These are phyloP conservation scores for Chlorodrepanis virens DNA, from an alignment of 2,113 vertebrate species.

Conservation along the genomic window DNA sequence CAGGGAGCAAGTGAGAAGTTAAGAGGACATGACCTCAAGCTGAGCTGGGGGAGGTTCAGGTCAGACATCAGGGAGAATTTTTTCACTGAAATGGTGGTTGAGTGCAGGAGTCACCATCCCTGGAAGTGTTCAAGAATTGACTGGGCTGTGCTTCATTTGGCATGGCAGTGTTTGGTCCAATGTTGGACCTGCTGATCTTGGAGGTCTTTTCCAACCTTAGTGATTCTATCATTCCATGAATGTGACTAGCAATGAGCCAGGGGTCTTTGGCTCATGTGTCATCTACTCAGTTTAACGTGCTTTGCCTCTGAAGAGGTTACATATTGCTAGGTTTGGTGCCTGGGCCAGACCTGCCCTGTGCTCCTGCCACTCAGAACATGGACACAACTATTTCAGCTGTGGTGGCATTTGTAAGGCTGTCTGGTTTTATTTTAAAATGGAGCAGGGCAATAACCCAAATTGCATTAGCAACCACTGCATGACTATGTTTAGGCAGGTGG, in stretches of 20 bases:
- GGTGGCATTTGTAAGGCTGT: neutral
- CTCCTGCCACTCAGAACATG: neutral
- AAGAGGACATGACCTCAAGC: neutral
- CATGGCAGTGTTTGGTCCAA: neutral
- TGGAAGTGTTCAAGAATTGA: neutral
- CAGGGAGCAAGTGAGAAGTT: too few species aligned
- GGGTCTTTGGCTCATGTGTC: neutral
- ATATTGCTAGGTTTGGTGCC: neutral
- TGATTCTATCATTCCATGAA: neutral
- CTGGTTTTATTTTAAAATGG: neutral
- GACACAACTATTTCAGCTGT: neutral
- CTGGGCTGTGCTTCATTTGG: neutral
- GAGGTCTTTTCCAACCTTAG: neutral
- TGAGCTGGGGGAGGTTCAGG: neutral
- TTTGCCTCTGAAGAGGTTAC: neutral
- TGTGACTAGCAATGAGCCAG: neutral
- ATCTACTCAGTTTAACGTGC: fast-evolving
- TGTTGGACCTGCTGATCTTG: too few species aligned
- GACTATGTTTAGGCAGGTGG: neutral
- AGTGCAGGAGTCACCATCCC: neutral
- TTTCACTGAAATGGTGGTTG: neutral
- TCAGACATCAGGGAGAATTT: neutral
- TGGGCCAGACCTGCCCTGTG: neutral
- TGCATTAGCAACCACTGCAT: neutral
- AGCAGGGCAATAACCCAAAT: neutral